These are phyloP conservation scores for Procambarus virginalis DNA, from an alignment of 1,140 invertebrate species.

Conservation along the genomic window DNA sequence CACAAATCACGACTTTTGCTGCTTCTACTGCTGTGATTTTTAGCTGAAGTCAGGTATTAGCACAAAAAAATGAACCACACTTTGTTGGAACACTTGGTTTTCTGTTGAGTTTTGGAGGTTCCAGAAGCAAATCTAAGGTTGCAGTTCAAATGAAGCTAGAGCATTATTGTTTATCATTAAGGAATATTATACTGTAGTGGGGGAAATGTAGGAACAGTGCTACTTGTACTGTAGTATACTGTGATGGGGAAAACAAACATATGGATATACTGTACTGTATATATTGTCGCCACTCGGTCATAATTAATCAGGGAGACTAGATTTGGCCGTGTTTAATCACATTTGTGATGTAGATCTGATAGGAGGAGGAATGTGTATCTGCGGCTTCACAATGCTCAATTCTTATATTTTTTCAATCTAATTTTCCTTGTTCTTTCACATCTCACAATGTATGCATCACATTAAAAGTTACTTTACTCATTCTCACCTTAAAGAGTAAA, in stretches of 20 bases:
- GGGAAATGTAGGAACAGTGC: too few species aligned
- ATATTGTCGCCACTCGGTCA: not conserved
- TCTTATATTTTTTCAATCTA: not conserved
- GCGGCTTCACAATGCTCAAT: slow-evolving; percentile 7
- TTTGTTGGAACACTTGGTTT: slow-evolving; percentile 1
- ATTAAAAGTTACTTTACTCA: not conserved
- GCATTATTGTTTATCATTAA: not conserved
- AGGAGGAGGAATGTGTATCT: not conserved
- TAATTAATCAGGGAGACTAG: not conserved
- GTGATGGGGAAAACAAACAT: too few species aligned
- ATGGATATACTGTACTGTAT: not conserved
- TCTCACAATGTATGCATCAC: not conserved
- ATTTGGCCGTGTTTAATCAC: not conserved
- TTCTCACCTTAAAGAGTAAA: not conserved
- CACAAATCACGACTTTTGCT: not conserved
- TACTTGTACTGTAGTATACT: too few species aligned
- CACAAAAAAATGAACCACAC: not conserved
- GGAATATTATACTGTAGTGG: too few species aligned
- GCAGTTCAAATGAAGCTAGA: not conserved
- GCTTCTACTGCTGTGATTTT: not conserved
- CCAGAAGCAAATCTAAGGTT: not conserved
- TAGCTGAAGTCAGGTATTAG: not conserved
- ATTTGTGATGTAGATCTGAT: not conserved
- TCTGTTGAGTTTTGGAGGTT: slow-evolving; percentile 4
- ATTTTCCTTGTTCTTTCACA: not conserved